A percentile compares a stretch with the other conserved stretches of the same genome.
phyloP scores from a whole-genome alignment of 1,140 invertebrate species.

The Pogonognathellus flavescens region DNA sequence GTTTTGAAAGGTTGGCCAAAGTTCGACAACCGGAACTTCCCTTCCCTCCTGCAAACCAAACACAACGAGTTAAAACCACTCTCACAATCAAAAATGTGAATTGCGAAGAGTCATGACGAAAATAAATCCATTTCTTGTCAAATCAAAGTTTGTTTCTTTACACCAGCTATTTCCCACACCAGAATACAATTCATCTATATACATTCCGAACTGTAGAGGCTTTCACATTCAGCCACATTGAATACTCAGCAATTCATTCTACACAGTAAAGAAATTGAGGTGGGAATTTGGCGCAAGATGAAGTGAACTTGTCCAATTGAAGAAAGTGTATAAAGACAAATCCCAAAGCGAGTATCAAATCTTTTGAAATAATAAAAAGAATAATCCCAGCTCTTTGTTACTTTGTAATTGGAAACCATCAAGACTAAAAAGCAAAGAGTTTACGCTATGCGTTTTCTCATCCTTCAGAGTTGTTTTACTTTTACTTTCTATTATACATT shows the following conservation, averaged over 20 bases:
- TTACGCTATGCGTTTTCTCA: not conserved
- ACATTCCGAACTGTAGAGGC: too few relatives aligned
- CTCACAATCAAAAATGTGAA: not conserved
- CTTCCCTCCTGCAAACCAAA: constrained; percentile 35
- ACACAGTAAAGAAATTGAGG: constrained; percentile 8
- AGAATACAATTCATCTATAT: not conserved
- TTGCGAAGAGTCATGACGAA: not conserved
- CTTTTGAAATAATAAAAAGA: constrained; percentile 51
- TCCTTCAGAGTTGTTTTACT: constrained; percentile 1
- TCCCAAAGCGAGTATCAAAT: constrained; percentile 48
- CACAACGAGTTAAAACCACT: not conserved
- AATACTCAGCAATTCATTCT: constrained; percentile 28
- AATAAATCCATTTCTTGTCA: constrained; percentile 47
- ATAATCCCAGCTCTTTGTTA: constrained; percentile 44
- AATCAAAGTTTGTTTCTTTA: not conserved
- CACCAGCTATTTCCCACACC: too few relatives aligned
- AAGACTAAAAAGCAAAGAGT: not conserved
- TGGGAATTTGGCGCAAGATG: constrained; percentile 24
- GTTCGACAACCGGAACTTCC: constrained; percentile 64
- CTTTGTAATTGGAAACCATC: constrained; percentile 51
- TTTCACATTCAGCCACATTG: not conserved
- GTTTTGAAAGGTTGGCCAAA: constrained; percentile 63
- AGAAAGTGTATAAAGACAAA: constrained; percentile 34
- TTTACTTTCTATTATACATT: constrained; percentile 3
- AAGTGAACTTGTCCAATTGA: constrained; percentile 46